A percentile compares a stretch with the other conserved stretches of the same genome.
Conservation (phyloP, 2,113 vertebrate genomes). For the Riparia riparia region DNA sequence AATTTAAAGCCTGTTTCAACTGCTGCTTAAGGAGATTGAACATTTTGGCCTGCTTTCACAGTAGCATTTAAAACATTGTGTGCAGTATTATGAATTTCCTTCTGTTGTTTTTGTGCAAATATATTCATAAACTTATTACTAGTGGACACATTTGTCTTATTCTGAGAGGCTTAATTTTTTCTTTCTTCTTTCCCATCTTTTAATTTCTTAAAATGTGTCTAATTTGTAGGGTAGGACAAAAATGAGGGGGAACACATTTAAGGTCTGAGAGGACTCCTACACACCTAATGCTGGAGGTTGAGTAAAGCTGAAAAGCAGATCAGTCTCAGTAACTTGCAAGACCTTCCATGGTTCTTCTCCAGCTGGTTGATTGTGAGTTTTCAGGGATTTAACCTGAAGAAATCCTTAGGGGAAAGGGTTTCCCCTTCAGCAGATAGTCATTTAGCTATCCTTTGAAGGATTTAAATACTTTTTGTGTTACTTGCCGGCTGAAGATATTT, state of each 20-base stretch:
- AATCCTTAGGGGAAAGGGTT: background rate
- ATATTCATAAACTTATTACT: background rate
- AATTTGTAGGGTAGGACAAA: background rate
- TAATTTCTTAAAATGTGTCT: background rate
- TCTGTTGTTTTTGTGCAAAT: background rate
- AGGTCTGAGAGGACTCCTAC: background rate
- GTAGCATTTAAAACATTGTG: background rate
- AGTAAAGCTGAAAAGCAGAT: background rate
- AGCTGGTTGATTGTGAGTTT: background rate
- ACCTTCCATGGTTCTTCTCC: background rate
- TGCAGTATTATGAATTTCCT: background rate
- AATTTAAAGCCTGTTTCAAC: slow-evolving; percentile 64
- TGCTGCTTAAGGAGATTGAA: slow-evolving; percentile 43
- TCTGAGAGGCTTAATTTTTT: slow-evolving; percentile 18
- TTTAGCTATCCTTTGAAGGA: background rate
- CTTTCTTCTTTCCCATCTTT: background rate
- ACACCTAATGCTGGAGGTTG: background rate
- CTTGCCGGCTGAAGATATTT: background rate
- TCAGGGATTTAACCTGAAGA: background rate
- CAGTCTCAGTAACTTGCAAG: background rate
- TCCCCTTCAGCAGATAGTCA: background rate
- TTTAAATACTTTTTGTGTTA: background rate
- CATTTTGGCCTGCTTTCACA: background rate
- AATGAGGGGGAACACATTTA: background rate
- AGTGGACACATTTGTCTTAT: background rate